Conservation (phyloP, 2,113 vertebrate genomes). For the Diadophis punctatus region DNA sequence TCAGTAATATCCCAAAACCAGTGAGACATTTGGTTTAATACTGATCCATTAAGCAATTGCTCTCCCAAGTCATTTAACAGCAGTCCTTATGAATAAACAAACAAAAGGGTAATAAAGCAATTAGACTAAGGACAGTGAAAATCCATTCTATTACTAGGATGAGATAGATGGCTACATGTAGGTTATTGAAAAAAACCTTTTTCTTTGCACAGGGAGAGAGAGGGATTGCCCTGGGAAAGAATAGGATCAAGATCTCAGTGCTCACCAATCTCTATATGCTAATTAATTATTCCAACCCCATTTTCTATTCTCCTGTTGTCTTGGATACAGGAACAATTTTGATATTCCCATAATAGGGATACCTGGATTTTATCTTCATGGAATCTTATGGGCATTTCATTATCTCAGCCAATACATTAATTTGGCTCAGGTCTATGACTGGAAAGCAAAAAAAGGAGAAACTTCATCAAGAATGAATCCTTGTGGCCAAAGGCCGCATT, state of each 20-base stretch:
- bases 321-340: neutral
- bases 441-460: neutral
- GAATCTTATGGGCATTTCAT: neutral
- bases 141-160: constrained; percentile 85
- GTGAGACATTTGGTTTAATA: constrained; percentile 69
- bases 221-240: neutral
- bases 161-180: constrained; percentile 51
- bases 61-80: constrained; percentile 88
- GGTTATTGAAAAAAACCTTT: neutral
- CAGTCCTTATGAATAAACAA: constrained; percentile 84
- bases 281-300: too few species aligned
- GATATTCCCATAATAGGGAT: neutral
- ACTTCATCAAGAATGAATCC: neutral
- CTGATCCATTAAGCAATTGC: constrained; percentile 84
- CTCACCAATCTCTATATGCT: neutral
- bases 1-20: constrained; percentile 38
- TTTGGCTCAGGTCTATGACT: neutral
- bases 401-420: neutral
- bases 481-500: neutral
- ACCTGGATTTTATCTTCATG: neutral
- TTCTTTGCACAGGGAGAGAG: neutral
- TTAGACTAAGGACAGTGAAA: constrained; percentile 83
- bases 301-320: neutral
- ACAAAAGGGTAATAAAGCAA: constrained; percentile 87
- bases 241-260: neutral